phyloP scores from a whole-genome alignment of 2,113 vertebrate species.

The Boleophthalmus pectinirostris region DNA sequence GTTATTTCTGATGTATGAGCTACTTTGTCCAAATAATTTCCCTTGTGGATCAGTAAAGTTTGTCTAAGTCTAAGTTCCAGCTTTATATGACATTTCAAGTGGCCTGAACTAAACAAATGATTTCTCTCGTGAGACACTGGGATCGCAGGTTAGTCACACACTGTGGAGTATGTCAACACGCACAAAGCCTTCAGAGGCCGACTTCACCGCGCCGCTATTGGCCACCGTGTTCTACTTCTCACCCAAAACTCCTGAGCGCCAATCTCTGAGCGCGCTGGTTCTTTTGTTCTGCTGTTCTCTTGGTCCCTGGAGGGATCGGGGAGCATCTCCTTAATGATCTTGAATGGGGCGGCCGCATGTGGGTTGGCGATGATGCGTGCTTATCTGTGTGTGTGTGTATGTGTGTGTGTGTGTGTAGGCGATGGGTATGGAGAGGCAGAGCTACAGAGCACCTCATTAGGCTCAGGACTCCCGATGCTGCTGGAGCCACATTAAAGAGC shows the following conservation, averaged over 20 bases:
- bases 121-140: neutral
- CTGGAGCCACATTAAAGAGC: slow-evolving; percentile 76
- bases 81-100: too few relatives aligned
- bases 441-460: slow-evolving; percentile 73
- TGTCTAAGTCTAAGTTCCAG: too few relatives aligned
- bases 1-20: too few relatives aligned
- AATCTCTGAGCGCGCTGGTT: slow-evolving; percentile 25
- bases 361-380: slow-evolving; percentile 36
- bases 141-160: slow-evolving; percentile 25
- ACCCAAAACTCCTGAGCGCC: slow-evolving; percentile 37
- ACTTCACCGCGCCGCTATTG: slow-evolving; percentile 24
- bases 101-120: neutral
- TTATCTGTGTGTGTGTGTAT: slow-evolving; percentile 25
- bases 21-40: too few relatives aligned
- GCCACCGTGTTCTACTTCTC: slow-evolving; percentile 27
- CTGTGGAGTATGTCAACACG: slow-evolving; percentile 11
- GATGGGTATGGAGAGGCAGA: slow-evolving; percentile 48
- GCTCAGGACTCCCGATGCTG: slow-evolving; percentile 63
- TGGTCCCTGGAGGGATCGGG: slow-evolving; percentile 59
- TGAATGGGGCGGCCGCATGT: slow-evolving; percentile 52
- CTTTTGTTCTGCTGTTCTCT: slow-evolving; percentile 20
- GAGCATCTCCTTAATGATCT: slow-evolving; percentile 71
- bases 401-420: slow-evolving; percentile 41
- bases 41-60: too few relatives aligned
- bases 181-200: slow-evolving; percentile 12